Conservation (phyloP, 53 echinoderm and acorn worm genomes). For the Patiria pectinifera region DNA sequence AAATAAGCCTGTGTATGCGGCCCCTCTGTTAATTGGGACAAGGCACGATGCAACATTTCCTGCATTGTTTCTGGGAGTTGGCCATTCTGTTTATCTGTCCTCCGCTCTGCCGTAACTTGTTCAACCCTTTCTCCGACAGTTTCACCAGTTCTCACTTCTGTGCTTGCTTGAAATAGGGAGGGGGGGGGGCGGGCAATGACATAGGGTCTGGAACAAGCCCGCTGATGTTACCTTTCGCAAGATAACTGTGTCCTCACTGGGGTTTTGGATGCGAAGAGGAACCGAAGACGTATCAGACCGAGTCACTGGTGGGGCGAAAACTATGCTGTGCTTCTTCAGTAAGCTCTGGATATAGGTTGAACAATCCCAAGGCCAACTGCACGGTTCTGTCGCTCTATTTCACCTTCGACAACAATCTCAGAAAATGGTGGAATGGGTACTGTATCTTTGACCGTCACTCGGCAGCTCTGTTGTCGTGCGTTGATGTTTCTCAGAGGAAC, state of each 20-base stretch:
- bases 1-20: no score
- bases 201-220: neutral
- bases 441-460: neutral
- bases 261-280: conserved; percentile 13
- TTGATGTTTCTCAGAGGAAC: neutral
- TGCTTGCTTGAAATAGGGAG: neutral
- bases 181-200: no score
- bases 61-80: neutral
- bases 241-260: conserved; percentile 17
- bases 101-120: neutral
- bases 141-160: neutral
- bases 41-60: neutral
- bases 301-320: neutral
- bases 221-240: neutral
- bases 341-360: neutral
- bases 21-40: no score
- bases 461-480: conserved; percentile 6
- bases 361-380: neutral
- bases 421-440: no score
- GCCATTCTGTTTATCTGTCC: neutral
- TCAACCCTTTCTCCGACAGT: neutral
- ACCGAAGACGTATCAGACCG: neutral
- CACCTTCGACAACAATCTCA: no score
- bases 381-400: neutral
- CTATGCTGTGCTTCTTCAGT: neutral